Evolutionary conservation across 2,113 vertebrate species (phyloP).

Genomic region (Carassius carassius): DNA sequence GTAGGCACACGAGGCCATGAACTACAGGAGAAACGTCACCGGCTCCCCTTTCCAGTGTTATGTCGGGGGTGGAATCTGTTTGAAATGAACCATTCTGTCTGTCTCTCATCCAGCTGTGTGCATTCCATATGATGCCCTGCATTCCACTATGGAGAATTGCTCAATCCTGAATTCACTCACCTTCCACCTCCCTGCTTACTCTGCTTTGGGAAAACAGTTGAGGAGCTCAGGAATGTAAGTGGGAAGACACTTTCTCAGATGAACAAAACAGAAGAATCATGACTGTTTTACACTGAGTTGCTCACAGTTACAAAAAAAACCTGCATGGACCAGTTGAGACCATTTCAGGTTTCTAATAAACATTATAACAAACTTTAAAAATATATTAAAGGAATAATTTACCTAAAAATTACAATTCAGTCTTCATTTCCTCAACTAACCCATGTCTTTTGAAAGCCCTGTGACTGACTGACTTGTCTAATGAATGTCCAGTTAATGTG

Average conservation of each 20-base stretch:
- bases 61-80: slow-evolving; percentile 60
- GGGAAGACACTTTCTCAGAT: slow-evolving; percentile 13
- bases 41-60: slow-evolving; percentile 35
- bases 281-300: neutral
- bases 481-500: neutral
- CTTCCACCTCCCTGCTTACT: slow-evolving; percentile 59
- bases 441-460: no score
- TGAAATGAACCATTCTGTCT: slow-evolving; percentile 69
- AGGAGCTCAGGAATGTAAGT: slow-evolving; percentile 34
- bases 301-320: neutral
- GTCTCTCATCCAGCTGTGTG: slow-evolving; percentile 69
- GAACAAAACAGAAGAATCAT: slow-evolving; percentile 1
- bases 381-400: no score
- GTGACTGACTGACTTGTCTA: neutral
- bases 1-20: slow-evolving; percentile 62
- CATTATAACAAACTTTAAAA: no score
- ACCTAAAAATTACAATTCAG: no score
- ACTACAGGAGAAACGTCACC: slow-evolving; percentile 53
- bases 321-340: no score
- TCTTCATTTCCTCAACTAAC: no score
- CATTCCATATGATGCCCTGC: slow-evolving; percentile 72
- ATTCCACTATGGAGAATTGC: slow-evolving; percentile 76
- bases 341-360: no score
- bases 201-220: slow-evolving; percentile 28
- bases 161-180: slow-evolving; percentile 70